Percentiles rank a stretch among this genome's conserved stretches.
These are phyloP conservation scores for Drosophila murphyi DNA, from an alignment of 1,140 invertebrate species.

Conservation along the genomic window DNA sequence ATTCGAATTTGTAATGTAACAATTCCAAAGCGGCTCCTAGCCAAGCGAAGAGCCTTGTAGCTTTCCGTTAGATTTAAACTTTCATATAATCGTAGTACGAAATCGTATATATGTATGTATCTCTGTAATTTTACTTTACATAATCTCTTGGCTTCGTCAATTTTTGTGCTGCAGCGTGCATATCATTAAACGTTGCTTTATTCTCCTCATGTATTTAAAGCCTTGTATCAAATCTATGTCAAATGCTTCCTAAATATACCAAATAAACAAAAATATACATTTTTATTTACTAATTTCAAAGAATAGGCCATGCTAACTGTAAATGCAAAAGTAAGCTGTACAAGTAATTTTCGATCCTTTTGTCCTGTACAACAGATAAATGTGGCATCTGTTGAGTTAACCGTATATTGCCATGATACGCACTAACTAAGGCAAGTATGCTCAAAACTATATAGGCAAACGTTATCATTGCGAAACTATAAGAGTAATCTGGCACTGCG, in stretches of 20 bases:
- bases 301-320: not conserved
- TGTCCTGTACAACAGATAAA: not conserved
- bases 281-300: not conserved
- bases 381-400: not conserved
- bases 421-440: not conserved
- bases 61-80: slow-evolving; percentile 39
- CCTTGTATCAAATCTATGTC: slow-evolving; percentile 4
- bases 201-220: slow-evolving; percentile 17
- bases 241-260: slow-evolving; percentile 11
- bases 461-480: not conserved
- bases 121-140: slow-evolving; percentile 37
- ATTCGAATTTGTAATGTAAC: slow-evolving; percentile 46
- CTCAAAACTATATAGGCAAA: not conserved
- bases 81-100: slow-evolving; percentile 41
- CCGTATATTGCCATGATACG: not conserved
- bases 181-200: slow-evolving; percentile 21
- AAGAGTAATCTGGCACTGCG: not conserved
- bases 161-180: slow-evolving; percentile 10
- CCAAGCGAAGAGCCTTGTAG: slow-evolving; percentile 46
- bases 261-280: slow-evolving; percentile 22
- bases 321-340: too few species aligned
- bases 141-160: slow-evolving; percentile 22
- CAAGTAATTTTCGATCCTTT: too few species aligned
- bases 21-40: slow-evolving; percentile 50
- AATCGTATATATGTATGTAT: slow-evolving; percentile 34